Conservation (phyloP, 2,797 vertebrate species). For the Rachycentron canadum region DNA sequence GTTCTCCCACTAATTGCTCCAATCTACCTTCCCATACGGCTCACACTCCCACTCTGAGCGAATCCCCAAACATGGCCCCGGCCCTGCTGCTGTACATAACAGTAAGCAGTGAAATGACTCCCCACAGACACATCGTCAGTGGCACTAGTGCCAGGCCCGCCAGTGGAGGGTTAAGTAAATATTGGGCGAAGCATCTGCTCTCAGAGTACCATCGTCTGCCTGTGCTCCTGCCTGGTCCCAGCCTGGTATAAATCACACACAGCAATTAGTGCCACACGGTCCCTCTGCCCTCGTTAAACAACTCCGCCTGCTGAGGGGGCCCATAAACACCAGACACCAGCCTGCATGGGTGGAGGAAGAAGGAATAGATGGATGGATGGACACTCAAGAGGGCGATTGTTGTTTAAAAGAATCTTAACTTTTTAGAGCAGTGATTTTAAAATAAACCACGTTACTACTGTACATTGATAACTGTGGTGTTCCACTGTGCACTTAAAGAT, state of each 20-base stretch:
- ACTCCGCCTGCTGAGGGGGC: conserved; percentile 68
- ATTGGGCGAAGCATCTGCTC: conserved; percentile 85
- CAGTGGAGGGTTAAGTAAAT: conserved; percentile 85
- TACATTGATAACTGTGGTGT: not conserved
- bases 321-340: conserved; percentile 66
- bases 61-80: conserved; percentile 45
- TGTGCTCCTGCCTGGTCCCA: conserved; percentile 73
- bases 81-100: conserved; percentile 63
- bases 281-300: conserved; percentile 82
- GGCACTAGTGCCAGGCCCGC: conserved; percentile 74
- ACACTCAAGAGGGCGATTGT: not conserved
- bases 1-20: conserved; percentile 71
- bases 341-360: conserved; percentile 37
- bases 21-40: conserved; percentile 64
- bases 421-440: not conserved
- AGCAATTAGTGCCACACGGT: conserved; percentile 82
- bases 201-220: conserved; percentile 76
- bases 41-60: conserved; percentile 48
- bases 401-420: conserved; percentile 4
- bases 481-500: not conserved
- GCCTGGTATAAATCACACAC: conserved; percentile 83
- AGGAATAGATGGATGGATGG: conserved; percentile 21
- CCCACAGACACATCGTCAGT: conserved; percentile 69
- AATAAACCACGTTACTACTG: not conserved
- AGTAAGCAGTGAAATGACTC: conserved; percentile 69